Evolutionary conservation across 2,113 vertebrate genomes (phyloP).

Genomic region (Mystacornis crossleyi): DNA sequence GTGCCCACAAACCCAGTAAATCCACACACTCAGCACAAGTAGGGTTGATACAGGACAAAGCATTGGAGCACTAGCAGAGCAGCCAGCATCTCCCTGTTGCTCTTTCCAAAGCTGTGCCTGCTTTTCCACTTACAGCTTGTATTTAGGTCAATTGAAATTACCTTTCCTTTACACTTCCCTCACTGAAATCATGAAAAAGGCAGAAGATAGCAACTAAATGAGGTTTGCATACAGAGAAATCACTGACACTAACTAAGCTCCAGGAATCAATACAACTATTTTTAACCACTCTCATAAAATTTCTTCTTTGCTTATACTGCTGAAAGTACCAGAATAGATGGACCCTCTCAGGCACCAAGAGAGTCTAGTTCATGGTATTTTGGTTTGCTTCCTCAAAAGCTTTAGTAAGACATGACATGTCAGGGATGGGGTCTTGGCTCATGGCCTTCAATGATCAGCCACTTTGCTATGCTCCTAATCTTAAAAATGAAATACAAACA

Average conservation of each 20-base stretch:
- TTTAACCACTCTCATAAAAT: not conserved
- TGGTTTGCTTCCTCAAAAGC: not conserved
- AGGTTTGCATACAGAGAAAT: not conserved
- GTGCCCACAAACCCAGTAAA: not conserved
- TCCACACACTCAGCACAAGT: not conserved
- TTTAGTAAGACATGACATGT: rapidly evolving
- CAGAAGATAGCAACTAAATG: not conserved
- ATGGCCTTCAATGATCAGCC: rapidly evolving
- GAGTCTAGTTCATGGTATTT: not conserved
- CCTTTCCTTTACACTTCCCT: not conserved
- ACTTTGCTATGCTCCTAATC: not conserved
- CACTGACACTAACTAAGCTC: not conserved
- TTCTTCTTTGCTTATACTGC: not conserved
- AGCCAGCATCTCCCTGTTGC: not conserved
- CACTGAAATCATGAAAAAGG: not conserved
- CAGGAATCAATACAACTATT: not conserved
- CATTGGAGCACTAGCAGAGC: not conserved
- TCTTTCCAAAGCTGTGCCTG: not conserved
- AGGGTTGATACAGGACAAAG: not conserved
- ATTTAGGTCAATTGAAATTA: not conserved
- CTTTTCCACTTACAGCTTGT: not conserved
- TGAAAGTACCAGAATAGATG: not conserved
- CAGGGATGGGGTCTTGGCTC: not conserved
- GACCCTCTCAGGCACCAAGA: not conserved
- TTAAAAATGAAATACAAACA: not conserved